Conservation (phyloP, 2,113 vertebrate genomes). For the Manacus vitellinus region DNA sequence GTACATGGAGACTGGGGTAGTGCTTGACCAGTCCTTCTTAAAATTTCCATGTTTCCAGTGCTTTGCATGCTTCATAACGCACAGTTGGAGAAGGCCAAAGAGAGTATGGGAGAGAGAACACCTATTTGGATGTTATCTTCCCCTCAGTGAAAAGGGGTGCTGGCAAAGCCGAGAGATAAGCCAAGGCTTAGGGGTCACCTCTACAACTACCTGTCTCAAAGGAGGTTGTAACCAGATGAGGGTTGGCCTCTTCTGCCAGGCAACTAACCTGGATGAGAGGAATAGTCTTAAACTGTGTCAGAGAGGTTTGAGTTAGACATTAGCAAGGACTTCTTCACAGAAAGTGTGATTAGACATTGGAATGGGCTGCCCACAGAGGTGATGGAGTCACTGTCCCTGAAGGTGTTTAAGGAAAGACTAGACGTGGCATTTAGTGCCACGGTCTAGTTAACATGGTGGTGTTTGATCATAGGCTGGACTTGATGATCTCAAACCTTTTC, state of each 20-base stretch:
- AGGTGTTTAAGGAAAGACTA: neutral
- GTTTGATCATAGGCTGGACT: neutral
- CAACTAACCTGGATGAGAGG: neutral
- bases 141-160: neutral
- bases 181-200: neutral
- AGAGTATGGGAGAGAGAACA: neutral
- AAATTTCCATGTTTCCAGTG: neutral
- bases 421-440: neutral
- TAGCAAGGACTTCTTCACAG: neutral
- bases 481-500: neutral
- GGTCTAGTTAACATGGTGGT: neutral
- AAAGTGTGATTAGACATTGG: neutral
- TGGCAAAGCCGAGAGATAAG: neutral
- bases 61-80: neutral
- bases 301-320: neutral
- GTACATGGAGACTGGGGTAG: accelerated
- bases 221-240: neutral
- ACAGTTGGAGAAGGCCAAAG: neutral
- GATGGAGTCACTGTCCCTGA: accelerated
- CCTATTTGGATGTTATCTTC: neutral
- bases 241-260: neutral
- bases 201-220: neutral
- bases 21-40: neutral
- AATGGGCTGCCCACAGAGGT: neutral
- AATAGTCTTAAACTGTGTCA: neutral